Percentiles rank a stretch among this genome's conserved stretches.
phyloP scores from a whole-genome alignment of 2,888 invertebrate genomes.

The Troilus luridus region DNA sequence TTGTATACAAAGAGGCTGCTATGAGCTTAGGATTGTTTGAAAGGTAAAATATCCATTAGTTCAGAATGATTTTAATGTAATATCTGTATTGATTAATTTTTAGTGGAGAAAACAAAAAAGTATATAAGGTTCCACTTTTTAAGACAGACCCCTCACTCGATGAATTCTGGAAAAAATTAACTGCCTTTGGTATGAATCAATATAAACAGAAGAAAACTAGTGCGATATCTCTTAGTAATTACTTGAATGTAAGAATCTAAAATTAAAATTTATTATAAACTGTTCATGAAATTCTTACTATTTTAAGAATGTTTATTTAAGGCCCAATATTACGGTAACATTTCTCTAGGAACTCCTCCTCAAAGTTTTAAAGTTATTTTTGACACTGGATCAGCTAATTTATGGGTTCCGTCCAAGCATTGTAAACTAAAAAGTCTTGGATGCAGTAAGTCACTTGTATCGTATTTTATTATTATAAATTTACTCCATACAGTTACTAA shows the following conservation, averaged over 20 bases:
- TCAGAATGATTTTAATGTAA: not conserved
- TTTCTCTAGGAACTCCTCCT: conserved; percentile 91
- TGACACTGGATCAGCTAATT: conserved; percentile 98
- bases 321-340: conserved; percentile 97
- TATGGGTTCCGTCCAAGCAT: conserved; percentile 98
- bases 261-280: not conserved
- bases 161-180: not conserved
- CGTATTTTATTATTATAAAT: not conserved
- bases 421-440: conserved; percentile 75
- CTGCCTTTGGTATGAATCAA: not conserved
- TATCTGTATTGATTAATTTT: not conserved
- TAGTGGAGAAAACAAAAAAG: not conserved
- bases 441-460: conserved; percentile 13
- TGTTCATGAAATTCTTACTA: conserved; percentile 6
- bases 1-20: too few species aligned
- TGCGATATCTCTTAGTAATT: conserved; percentile 14
- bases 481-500: not conserved
- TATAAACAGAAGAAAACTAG: conserved; percentile 32
- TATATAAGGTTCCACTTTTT: not conserved
- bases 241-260: not conserved
- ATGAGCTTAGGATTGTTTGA: not conserved
- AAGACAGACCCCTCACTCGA: conserved; percentile 5
- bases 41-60: not conserved
- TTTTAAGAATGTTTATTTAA: conserved; percentile 67
- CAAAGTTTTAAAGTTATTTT: conserved; percentile 96